Conservation (phyloP, 1,140 invertebrate genomes). For the Drosophila nasuta region DNA sequence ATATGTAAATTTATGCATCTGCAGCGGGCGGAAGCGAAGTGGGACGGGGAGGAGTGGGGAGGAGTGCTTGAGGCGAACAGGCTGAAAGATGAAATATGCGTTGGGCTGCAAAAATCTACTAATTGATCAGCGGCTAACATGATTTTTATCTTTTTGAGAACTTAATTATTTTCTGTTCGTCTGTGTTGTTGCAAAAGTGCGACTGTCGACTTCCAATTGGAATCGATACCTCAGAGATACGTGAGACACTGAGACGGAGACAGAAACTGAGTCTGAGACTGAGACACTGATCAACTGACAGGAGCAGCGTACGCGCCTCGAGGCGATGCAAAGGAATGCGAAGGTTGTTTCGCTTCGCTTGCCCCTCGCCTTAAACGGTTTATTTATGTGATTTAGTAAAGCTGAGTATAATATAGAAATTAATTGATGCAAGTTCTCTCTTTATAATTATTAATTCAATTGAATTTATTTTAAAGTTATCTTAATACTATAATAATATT, state of each 20-base stretch:
- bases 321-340: constrained; percentile 64
- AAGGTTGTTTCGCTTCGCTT: constrained; percentile 41
- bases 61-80: constrained; percentile 8
- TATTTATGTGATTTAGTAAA: constrained; percentile 1
- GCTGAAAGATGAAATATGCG: constrained; percentile 77
- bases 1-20: constrained; percentile 81
- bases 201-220: constrained; percentile 63
- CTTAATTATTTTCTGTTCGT: constrained; percentile 82
- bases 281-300: constrained; percentile 31
- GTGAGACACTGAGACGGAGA: constrained; percentile 4
- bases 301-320: constrained; percentile 38
- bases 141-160: constrained; percentile 84
- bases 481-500: not conserved
- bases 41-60: constrained; percentile 7
- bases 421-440: constrained; percentile 1
- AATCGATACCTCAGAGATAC: constrained; percentile 61
- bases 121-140: constrained; percentile 82
- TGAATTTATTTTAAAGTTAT: not conserved
- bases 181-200: constrained; percentile 39
- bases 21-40: constrained; percentile 4
- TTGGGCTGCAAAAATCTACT: constrained; percentile 76
- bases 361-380: not conserved
- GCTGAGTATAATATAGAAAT: constrained; percentile 3
- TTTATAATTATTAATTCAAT: not conserved
- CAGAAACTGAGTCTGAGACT: not conserved